Evolutionary conservation across 2,113 vertebrate genomes (phyloP).

Genomic region (Lepus americanus): DNA sequence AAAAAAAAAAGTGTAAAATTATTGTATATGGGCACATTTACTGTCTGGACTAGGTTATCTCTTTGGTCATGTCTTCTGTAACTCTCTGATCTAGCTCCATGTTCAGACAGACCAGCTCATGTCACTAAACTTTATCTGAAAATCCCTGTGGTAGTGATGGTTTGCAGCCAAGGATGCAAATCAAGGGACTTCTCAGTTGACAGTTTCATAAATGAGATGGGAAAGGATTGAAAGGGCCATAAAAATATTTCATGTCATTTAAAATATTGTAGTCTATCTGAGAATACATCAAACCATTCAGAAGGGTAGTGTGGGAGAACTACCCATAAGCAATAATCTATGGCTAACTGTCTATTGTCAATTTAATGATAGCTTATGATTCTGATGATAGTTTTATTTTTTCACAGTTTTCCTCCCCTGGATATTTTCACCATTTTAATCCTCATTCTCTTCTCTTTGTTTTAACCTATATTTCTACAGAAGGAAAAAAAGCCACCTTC

Average conservation of each 20-base stretch:
- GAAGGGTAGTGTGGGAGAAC: not conserved
- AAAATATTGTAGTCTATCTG: not conserved
- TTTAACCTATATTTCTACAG: not conserved
- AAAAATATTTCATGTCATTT: not conserved
- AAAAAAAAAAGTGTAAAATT: not conserved
- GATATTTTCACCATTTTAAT: not conserved
- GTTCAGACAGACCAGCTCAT: not conserved
- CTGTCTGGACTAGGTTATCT: not conserved
- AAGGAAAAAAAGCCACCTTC: constrained; percentile 44
- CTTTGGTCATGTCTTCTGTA: not conserved
- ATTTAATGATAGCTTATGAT: constrained; percentile 1
- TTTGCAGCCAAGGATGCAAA: not conserved
- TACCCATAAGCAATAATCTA: not conserved
- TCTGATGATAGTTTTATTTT: not conserved
- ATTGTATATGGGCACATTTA: not conserved
- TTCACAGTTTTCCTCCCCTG: constrained; percentile 9
- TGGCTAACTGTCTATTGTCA: not conserved
- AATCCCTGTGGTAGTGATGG: not conserved
- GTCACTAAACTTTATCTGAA: not conserved
- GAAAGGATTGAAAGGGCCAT: not conserved
- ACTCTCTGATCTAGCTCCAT: not conserved
- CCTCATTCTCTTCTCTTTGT: not conserved
- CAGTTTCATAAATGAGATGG: not conserved
- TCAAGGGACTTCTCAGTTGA: not conserved
- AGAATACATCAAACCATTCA: not conserved